Conservation (phyloP, 1,140 invertebrate genomes). For the Steinernema khuongi region DNA sequence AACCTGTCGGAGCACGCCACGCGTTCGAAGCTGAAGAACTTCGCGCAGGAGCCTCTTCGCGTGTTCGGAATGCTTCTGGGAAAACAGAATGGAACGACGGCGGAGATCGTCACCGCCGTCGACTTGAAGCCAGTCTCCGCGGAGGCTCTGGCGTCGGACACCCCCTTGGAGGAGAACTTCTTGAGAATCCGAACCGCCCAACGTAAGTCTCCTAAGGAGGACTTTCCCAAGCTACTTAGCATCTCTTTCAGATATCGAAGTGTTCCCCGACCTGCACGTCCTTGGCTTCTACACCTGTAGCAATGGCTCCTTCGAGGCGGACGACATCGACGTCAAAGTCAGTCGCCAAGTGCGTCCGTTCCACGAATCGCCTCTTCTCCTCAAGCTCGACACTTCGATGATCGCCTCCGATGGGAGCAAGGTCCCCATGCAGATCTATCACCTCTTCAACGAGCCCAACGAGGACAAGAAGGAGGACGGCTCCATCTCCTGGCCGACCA, state of each 20-base stretch:
- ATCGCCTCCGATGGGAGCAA: not conserved
- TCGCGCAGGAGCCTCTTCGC: slow-evolving; percentile 78
- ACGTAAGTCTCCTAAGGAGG: not conserved
- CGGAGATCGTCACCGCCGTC: slow-evolving; percentile 98
- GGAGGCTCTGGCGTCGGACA: not conserved
- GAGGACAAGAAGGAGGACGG: not conserved
- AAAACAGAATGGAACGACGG: slow-evolving; percentile 88
- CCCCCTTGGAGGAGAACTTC: not conserved
- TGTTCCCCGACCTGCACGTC: not conserved
- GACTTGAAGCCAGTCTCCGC: slow-evolving; percentile 68
- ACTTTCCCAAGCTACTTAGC: too few relatives aligned
- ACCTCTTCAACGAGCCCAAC: not conserved
- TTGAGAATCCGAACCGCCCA: not conserved
- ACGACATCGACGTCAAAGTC: not conserved
- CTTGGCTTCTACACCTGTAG: not conserved
- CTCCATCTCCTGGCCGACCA: not conserved
- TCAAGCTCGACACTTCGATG: not conserved
- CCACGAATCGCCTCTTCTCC: not conserved
- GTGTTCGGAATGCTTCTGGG: slow-evolving; percentile 92
- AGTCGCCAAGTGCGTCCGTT: not conserved
- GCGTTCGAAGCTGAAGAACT: slow-evolving; percentile 65
- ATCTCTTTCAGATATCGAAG: slow-evolving; percentile 4
- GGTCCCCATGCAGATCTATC: slow-evolving; percentile 3
- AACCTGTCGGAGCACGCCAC: slow-evolving; percentile 99
- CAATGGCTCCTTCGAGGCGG: not conserved